Percentiles rank a stretch among this genome's conserved stretches.
These are phyloP conservation scores for Strigamia maritima DNA, from an alignment of 2,888 invertebrate genomes.

Conservation along the genomic window DNA sequence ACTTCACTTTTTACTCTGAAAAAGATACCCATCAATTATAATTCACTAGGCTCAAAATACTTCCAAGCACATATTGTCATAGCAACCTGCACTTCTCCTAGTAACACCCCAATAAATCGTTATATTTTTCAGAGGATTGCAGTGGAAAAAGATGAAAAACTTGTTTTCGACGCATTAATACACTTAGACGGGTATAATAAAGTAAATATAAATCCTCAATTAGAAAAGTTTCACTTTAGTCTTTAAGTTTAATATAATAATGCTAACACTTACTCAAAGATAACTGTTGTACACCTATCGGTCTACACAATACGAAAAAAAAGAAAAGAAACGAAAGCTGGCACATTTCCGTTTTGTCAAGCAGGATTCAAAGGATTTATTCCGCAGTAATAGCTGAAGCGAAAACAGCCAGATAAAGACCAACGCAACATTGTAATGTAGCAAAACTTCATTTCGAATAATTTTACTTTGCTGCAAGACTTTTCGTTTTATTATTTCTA, in stretches of 20 bases:
- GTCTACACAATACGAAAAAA: not conserved
- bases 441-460: not conserved
- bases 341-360: not conserved
- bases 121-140: not conserved
- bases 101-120: not conserved
- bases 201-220: not conserved
- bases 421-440: not conserved
- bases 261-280: not conserved
- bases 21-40: not conserved
- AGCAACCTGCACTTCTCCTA: conserved; percentile 15
- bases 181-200: not conserved
- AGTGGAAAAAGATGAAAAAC: not conserved
- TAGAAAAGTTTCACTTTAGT: not conserved
- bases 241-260: not conserved
- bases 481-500: not conserved
- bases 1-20: not conserved
- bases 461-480: not conserved
- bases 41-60: not conserved
- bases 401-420: not conserved
- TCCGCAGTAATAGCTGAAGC: not conserved
- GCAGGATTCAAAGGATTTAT: not conserved
- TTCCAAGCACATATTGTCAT: not conserved
- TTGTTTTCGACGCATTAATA: not conserved
- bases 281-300: not conserved
- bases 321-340: not conserved